Conservation (phyloP, 2,888 invertebrate genomes). For the Orthosia gracilis region DNA sequence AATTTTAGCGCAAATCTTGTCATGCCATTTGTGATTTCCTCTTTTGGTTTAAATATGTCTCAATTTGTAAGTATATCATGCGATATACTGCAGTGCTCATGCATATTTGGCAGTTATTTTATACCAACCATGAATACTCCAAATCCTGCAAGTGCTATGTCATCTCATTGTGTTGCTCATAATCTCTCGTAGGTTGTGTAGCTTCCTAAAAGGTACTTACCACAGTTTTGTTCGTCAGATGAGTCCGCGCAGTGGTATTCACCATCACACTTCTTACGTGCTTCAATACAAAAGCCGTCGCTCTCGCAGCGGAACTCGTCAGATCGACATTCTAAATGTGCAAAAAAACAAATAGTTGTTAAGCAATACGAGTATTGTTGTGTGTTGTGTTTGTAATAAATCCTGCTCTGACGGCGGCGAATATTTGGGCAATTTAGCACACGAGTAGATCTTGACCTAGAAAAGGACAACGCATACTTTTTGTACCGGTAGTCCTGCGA, state of each 20-base stretch:
- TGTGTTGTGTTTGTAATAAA: neutral
- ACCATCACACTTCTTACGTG: constrained; percentile 91
- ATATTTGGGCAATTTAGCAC: neutral
- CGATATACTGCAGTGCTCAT: neutral
- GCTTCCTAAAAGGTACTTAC: constrained; percentile 62
- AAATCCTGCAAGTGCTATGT: neutral
- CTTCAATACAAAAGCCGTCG: constrained; percentile 92
- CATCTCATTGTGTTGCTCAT: constrained; percentile 14
- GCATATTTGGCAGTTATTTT: neutral
- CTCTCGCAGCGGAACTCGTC: constrained; percentile 92
- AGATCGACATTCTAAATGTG: constrained; percentile 75
- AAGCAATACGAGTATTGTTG: neutral
- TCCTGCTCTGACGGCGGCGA: neutral
- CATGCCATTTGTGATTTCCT: neutral
- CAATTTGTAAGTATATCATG: constrained; percentile 3
- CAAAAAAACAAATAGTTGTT: neutral
- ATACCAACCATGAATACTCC: neutral
- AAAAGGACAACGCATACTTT: neutral
- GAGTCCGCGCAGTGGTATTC: constrained; percentile 90
- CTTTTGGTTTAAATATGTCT: neutral
- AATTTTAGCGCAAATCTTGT: neutral
- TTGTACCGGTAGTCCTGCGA: neutral
- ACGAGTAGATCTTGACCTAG: neutral
- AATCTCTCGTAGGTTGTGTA: constrained; percentile 12
- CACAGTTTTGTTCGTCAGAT: constrained; percentile 92